phyloP scores from a whole-genome alignment of 2,888 invertebrate species.

The Priocnemis perturbator region DNA sequence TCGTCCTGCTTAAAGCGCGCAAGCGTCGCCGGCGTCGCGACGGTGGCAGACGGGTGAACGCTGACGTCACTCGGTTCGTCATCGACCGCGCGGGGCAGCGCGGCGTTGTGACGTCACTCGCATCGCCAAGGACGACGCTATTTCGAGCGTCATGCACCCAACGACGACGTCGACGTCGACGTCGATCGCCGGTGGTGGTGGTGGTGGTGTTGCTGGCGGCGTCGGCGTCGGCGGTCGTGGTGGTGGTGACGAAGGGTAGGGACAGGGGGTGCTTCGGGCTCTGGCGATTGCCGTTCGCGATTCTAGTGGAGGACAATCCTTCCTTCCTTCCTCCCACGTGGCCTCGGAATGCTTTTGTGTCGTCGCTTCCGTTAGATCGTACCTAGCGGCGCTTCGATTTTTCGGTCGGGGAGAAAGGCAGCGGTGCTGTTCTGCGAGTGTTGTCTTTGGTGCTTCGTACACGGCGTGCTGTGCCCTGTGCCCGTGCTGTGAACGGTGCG shows the following conservation, averaged over 20 bases:
- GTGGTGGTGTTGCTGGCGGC: conserved; percentile 32
- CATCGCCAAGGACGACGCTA: conserved; percentile 71
- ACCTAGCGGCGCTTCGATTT: conserved; percentile 14
- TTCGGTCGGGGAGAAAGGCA: neutral
- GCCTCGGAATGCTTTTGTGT: conserved; percentile 18
- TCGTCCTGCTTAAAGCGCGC: conserved; percentile 1
- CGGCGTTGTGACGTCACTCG: conserved; percentile 66
- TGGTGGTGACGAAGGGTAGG: conserved; percentile 58
- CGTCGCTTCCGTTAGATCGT: conserved; percentile 14
- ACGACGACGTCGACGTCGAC: conserved; percentile 50
- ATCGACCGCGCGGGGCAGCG: conserved; percentile 63
- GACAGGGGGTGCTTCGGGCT: conserved; percentile 65
- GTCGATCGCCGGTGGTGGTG: conserved; percentile 12
- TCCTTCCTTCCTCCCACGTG: conserved; percentile 43
- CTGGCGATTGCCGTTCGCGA: conserved; percentile 75
- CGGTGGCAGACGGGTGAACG: conserved; percentile 38
- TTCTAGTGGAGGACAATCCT: conserved; percentile 46
- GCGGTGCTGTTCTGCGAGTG: too few relatives aligned
- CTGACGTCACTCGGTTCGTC: conserved; percentile 72
- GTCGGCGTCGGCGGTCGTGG: conserved; percentile 58
- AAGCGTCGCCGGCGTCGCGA: conserved; percentile 19
- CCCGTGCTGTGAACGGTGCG: too few relatives aligned
- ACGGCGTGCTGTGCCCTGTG: too few relatives aligned
- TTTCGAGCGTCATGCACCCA: conserved; percentile 62
- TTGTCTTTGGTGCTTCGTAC: too few relatives aligned